Evolutionary conservation across 2,888 invertebrate species (phyloP), one percentile per base, ranked within the genome.

Genomic region (Aricia artaxerxes): DNA sequence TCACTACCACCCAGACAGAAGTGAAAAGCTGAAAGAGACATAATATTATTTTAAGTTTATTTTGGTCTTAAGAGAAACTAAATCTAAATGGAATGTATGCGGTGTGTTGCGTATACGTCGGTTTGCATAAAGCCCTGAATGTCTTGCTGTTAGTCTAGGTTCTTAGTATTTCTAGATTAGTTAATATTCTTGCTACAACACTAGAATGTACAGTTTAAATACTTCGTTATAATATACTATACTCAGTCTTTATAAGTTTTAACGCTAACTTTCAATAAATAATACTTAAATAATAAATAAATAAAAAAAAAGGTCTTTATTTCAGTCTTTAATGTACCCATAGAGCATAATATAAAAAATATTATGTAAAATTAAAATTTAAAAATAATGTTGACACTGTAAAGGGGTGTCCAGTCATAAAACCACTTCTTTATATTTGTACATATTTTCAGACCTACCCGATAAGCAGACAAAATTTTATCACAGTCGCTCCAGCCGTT

Each of bases 11-110:
- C 69, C 69, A 35, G 69, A 69, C 35, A 69, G 69, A 69, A 35
- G 24, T 75, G 11, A 24, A 49, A 13, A 44, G 49, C 49, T 75
- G 49, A 24, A 75, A 44, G 75, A 49, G 75, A 75, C 75, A 73
- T 75, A 75, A 75, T 75, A 75, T 75, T 75, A 44, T 75, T 75
- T 24, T 49, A 49, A 75, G 75, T 75, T 75, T 75, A 75, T 75
- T 75, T 75, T 49, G 44, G 75, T 49, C 44, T 9, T 24, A 31
- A 38, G 75, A 75, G 49, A 35, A 69, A 75, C 44, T 75, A 75
- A 75, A 75, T 75, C 75, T 9, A 49, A 44, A 44, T 24, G 75
- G 75, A 75, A 75, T 75, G 49, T 49, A 75, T 75, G 75, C 44
- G 49, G 49, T 69, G 35, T 49, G 75, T 75, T 49, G 35, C 49